These are phyloP conservation scores for Patella ulyssiponensis DNA, from an alignment of 2,888 invertebrate species.

Conservation along the genomic window DNA sequence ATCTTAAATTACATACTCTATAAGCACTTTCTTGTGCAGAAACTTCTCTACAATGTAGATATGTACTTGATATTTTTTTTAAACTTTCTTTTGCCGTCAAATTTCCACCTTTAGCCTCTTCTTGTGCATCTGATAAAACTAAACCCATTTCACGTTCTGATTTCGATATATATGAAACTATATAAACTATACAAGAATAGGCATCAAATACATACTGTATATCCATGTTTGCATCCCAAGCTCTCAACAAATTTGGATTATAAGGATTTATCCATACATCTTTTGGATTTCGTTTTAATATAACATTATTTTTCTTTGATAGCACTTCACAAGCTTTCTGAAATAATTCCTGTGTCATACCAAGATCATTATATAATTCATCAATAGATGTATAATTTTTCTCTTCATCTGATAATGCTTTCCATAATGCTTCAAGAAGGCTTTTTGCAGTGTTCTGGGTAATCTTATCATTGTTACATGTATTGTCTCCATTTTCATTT, in stretches of 20 bases:
- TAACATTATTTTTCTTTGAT: neutral
- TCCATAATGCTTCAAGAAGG: constrained; percentile 10
- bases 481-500: neutral
- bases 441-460: neutral
- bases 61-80: constrained; percentile 26
- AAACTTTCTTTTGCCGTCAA: constrained; percentile 23
- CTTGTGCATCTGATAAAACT: constrained; percentile 27
- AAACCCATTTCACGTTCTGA: constrained; percentile 33
- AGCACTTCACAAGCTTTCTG: constrained; percentile 9
- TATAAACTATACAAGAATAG: constrained; percentile 44
- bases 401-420: neutral
- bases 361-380: neutral
- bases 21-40: constrained; percentile 35
- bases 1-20: constrained; percentile 30
- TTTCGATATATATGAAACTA: constrained; percentile 48
- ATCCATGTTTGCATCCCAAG: constrained; percentile 26
- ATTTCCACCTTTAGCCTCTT: constrained; percentile 30
- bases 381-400: constrained; percentile 12
- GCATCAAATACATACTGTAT: constrained; percentile 24
- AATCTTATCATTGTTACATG: neutral
- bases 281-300: neutral
- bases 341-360: constrained; percentile 7
- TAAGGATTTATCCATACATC: constrained; percentile 15
- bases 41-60: constrained; percentile 35
- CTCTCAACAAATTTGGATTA: constrained; percentile 26